These are phyloP conservation scores for Melikaiella ostensackeni DNA, from an alignment of 2,888 invertebrate species.

Conservation along the genomic window DNA sequence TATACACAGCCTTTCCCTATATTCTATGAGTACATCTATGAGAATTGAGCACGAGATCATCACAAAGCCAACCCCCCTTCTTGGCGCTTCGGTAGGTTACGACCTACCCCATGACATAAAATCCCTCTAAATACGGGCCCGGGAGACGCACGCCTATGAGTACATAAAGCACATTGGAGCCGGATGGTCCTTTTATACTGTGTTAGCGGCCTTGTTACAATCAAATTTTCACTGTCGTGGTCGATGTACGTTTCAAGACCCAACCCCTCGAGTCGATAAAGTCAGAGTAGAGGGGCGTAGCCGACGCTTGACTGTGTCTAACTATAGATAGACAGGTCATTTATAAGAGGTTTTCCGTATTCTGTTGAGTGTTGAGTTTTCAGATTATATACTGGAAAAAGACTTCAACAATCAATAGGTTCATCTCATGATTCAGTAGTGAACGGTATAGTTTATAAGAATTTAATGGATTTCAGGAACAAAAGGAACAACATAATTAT, in stretches of 20 bases:
- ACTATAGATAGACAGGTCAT: constrained; percentile 5
- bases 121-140: constrained; percentile 21
- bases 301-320: neutral
- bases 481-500: no score
- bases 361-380: neutral
- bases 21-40: constrained; percentile 27
- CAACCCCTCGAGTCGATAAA: neutral
- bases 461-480: no score
- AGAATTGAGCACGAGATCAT: constrained; percentile 31
- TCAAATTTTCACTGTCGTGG: constrained; percentile 16
- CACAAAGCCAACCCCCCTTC: constrained; percentile 27
- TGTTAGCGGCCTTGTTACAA: constrained; percentile 13
- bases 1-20: constrained; percentile 2
- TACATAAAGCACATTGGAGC: constrained; percentile 9
- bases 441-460: no score
- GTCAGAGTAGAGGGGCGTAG: constrained; percentile 15
- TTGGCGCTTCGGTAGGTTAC: constrained; percentile 3
- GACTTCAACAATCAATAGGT: no score
- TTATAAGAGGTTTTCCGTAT: neutral
- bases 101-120: constrained; percentile 15
- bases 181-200: neutral
- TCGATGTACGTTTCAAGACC: constrained; percentile 1
- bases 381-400: neutral
- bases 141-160: constrained; percentile 12
- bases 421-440: no score